Conservation (phyloP, 2,888 invertebrate species). For the Mesopsocus fuscifrons region DNA sequence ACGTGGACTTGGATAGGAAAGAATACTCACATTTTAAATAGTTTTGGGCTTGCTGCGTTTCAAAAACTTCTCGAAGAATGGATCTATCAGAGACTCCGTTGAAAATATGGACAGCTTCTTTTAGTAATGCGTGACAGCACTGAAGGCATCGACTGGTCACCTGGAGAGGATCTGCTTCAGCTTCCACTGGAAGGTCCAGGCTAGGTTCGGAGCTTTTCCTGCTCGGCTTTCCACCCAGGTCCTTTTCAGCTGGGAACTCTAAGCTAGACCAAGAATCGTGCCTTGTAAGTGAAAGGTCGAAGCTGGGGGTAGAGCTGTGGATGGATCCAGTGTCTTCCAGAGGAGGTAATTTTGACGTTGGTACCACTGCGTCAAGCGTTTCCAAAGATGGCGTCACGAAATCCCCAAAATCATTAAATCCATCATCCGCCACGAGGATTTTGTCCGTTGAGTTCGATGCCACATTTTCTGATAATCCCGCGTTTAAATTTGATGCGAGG, state of each 20-base stretch:
- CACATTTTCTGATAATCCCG: too few species aligned
- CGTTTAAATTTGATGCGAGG: too few species aligned
- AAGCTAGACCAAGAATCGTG: not conserved
- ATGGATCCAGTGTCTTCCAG: not conserved
- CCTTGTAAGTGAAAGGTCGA: not conserved
- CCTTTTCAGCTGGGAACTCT: not conserved
- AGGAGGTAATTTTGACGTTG: too few species aligned
- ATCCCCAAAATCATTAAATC: constrained; percentile 17
- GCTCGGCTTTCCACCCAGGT: constrained; percentile 9
- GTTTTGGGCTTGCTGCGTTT: not conserved
- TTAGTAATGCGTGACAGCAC: constrained; percentile 30
- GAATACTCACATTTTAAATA: constrained; percentile 6
- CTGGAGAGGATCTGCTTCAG: constrained; percentile 18
- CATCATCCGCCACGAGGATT: constrained; percentile 7
- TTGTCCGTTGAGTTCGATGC: constrained; percentile 1
- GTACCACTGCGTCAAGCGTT: too few species aligned
- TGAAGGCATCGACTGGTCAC: constrained; percentile 22
- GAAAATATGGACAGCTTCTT: constrained; percentile 32
- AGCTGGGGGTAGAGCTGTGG: not conserved
- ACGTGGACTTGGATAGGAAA: too few species aligned
- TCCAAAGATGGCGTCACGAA: constrained; percentile 15
- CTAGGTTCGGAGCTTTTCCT: constrained; percentile 26
- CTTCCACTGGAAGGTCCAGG: constrained; percentile 23
- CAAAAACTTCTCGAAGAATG: not conserved
- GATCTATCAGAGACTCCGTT: not conserved